phyloP scores from a whole-genome alignment of 2,113 vertebrate genomes.

The Edolisoma coerulescens region DNA sequence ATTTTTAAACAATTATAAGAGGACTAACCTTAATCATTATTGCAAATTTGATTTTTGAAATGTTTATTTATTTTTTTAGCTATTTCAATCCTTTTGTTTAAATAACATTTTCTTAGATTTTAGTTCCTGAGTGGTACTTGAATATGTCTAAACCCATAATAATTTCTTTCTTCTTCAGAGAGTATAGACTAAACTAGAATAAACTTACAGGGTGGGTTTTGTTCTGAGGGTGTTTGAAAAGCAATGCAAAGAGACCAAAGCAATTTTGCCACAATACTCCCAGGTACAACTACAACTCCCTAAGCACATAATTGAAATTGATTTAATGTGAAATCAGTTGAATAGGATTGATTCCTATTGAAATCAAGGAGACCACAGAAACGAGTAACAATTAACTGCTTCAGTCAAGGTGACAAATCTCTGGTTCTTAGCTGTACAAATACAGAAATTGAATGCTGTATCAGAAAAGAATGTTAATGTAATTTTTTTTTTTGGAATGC shows the following conservation, averaged over 20 bases:
- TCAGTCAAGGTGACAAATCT: neutral
- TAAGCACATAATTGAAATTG: constrained; percentile 14
- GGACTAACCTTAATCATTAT: neutral
- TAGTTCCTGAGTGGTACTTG: neutral
- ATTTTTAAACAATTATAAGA: neutral
- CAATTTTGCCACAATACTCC: neutral
- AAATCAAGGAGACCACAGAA: neutral
- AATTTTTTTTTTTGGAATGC: neutral
- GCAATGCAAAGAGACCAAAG: neutral
- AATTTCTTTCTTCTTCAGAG: neutral
- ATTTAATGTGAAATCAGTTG: constrained; percentile 14
- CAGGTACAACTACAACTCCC: neutral
- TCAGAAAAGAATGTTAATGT: neutral
- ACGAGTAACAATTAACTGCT: neutral
- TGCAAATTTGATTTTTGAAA: neutral
- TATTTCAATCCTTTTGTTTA: neutral
- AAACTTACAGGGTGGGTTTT: neutral
- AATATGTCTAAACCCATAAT: neutral
- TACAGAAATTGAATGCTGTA: neutral
- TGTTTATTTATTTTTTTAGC: neutral
- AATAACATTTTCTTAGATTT: neutral
- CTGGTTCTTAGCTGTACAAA: neutral
- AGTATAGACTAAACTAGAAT: neutral
- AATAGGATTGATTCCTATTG: neutral
- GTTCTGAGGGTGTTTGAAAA: neutral